Evolutionary conservation across 1,140 invertebrate genomes (phyloP).

Genomic region (Oreohelix idahoensis): DNA sequence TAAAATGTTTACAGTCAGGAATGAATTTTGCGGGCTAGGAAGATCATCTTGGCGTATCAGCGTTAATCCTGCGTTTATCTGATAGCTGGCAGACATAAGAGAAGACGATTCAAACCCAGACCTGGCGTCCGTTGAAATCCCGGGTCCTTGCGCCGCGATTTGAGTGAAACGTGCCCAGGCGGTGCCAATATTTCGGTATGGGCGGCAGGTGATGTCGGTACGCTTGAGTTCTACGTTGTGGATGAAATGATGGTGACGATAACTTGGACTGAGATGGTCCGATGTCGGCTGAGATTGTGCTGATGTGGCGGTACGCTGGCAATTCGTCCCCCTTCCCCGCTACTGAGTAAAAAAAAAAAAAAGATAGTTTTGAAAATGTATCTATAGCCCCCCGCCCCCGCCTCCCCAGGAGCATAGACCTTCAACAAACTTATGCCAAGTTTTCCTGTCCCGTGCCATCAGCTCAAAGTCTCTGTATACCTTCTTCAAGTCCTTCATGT

Average conservation of each 20-base stretch:
- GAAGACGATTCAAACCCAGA: not conserved
- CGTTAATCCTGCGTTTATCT: not conserved
- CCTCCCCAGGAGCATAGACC: too few relatives aligned
- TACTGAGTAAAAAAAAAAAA: too few relatives aligned
- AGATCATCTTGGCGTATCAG: not conserved
- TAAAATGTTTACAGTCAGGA: not conserved
- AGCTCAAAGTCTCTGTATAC: too few relatives aligned
- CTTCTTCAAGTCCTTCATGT: too few relatives aligned
- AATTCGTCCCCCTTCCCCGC: too few relatives aligned
- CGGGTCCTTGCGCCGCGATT: not conserved
- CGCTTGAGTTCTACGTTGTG: not conserved
- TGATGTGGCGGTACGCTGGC: not conserved
- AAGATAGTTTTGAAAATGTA: too few relatives aligned
- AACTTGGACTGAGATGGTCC: not conserved
- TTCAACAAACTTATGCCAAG: too few relatives aligned
- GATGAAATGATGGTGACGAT: not conserved
- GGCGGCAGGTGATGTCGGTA: not conserved
- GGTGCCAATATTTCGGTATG: not conserved
- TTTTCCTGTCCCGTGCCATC: too few relatives aligned
- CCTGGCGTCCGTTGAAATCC: not conserved
- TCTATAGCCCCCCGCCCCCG: too few relatives aligned
- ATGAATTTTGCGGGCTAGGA: not conserved
- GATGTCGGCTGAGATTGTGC: not conserved
- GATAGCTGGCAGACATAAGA: not conserved
- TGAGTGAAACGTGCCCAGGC: not conserved